A percentile compares a stretch with the other conserved stretches of the same genome.
Evolutionary conservation across 2,797 vertebrate species (phyloP).

Genomic region (Anguilla anguilla): DNA sequence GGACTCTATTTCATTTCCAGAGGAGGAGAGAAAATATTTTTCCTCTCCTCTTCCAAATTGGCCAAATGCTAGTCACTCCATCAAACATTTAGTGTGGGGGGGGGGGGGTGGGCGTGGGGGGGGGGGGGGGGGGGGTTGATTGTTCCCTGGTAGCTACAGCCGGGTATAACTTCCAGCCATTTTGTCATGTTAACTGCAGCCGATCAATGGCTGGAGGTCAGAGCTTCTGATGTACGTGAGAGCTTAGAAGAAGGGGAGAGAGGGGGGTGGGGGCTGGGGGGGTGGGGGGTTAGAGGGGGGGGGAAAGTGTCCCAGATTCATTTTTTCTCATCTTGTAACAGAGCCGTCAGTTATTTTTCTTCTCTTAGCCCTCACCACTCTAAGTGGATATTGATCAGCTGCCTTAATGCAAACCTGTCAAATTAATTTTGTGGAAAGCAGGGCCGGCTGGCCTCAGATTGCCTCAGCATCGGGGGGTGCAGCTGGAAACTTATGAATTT

Average conservation of each 20-base stretch:
- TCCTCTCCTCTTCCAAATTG: constrained; percentile 50
- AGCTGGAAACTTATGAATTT: constrained; percentile 92
- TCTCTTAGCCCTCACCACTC: constrained; percentile 95
- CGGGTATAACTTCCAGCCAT: constrained; percentile 79
- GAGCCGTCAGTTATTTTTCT: constrained; percentile 95
- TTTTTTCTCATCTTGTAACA: constrained; percentile 96
- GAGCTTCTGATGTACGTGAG: constrained; percentile 92
- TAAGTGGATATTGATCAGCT: constrained; percentile 99
- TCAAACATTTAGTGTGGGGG: constrained; percentile 85
- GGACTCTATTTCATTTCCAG: constrained; percentile 55
- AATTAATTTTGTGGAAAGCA: constrained; percentile 99
- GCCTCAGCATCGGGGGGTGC: constrained; percentile 81
- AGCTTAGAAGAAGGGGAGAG: constrained; percentile 78
- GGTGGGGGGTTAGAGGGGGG: constrained; percentile 44
- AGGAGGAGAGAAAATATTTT: constrained; percentile 55
- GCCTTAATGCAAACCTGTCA: constrained; percentile 99
- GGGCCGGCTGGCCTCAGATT: constrained; percentile 96
- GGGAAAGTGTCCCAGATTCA: constrained; percentile 94
- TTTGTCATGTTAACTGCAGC: constrained; percentile 94
- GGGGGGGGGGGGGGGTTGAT: constrained; percentile 88
- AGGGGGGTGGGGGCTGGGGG: constrained; percentile 51
- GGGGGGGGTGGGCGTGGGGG: constrained; percentile 64
- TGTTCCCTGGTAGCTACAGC: constrained; percentile 83
- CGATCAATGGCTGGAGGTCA: constrained; percentile 89
- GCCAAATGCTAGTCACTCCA: constrained; percentile 73